phyloP scores from a whole-genome alignment of 2,113 vertebrate species.

The Thalassoma bifasciatum region DNA sequence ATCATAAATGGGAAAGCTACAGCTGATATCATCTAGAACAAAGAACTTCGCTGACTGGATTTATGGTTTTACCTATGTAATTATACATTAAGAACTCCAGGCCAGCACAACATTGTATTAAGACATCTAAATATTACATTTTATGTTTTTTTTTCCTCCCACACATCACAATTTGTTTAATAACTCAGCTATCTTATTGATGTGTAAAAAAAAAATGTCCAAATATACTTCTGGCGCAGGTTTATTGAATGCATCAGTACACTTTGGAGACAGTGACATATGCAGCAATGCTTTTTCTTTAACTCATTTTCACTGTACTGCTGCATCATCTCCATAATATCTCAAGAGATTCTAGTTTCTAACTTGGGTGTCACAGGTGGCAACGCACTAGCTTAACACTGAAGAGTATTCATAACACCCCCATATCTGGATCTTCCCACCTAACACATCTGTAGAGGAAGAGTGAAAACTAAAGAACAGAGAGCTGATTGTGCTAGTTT shows the following conservation, averaged over 20 bases:
- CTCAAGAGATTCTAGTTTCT: background rate
- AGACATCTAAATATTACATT: too few species aligned
- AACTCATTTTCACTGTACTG: background rate
- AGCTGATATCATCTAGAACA: too few species aligned
- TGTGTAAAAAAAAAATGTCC: too few species aligned
- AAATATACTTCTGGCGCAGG: too few species aligned
- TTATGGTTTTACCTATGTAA: too few species aligned
- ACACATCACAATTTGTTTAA: too few species aligned
- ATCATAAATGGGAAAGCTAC: too few species aligned
- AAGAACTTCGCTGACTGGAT: too few species aligned
- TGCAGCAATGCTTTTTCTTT: background rate
- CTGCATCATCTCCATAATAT: background rate
- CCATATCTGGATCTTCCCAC: conserved; percentile 18
- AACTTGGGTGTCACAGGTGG: conserved; percentile 8
- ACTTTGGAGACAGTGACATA: background rate
- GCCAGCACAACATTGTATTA: too few species aligned
- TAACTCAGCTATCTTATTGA: too few species aligned
- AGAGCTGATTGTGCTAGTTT: conserved; percentile 16
- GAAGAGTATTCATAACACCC: background rate
- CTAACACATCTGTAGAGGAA: conserved; percentile 12
- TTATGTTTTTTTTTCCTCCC: too few species aligned
- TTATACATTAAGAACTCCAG: too few species aligned
- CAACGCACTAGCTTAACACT: background rate
- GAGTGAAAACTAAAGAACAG: conserved; percentile 9
- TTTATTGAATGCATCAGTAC: background rate